Conservation (phyloP, 2,797 vertebrate genomes). For the Atherinosoma microstoma region DNA sequence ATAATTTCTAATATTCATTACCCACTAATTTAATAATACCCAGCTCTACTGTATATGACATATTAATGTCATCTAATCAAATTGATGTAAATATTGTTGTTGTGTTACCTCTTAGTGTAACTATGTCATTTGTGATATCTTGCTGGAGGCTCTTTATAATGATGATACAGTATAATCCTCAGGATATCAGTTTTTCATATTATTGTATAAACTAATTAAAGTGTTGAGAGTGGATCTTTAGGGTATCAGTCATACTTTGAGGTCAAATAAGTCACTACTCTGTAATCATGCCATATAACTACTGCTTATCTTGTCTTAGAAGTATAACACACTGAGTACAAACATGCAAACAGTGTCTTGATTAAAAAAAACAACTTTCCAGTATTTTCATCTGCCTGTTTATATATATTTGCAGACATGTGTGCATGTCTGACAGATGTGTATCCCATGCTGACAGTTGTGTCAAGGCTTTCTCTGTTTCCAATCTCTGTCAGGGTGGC, state of each 20-base stretch:
- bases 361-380: too few species aligned
- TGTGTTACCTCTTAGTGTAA: constrained; percentile 13
- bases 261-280: neutral
- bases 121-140: constrained; percentile 19
- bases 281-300: neutral
- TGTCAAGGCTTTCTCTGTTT: constrained; percentile 35
- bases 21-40: neutral
- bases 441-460: constrained; percentile 34
- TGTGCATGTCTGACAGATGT: neutral
- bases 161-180: neutral
- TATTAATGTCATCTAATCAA: neutral
- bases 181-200: neutral
- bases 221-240: neutral
- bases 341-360: constrained; percentile 3
- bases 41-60: neutral
- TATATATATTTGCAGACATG: neutral
- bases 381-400: neutral
- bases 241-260: neutral
- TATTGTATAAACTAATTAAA: neutral
- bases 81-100: neutral
- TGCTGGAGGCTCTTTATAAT: neutral
- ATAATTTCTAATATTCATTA: neutral
- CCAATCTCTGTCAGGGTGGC: constrained; percentile 22
- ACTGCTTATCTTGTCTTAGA: neutral
- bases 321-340: neutral